Evolutionary conservation across 2,797 vertebrate genomes (phyloP).

Genomic region (Eidolon dupreanum): DNA sequence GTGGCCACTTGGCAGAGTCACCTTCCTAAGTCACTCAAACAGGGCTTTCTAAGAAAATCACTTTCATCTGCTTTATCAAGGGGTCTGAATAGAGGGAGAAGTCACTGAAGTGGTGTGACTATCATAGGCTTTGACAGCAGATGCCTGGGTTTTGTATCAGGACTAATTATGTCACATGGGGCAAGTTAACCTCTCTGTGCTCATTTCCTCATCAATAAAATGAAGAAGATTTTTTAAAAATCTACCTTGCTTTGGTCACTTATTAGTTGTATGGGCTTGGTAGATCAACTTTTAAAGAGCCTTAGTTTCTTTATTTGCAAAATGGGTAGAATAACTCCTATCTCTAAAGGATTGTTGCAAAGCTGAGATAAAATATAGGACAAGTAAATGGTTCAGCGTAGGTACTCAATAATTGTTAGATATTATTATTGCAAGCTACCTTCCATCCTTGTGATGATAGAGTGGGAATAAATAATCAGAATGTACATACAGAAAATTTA

Average conservation of each 20-base stretch:
- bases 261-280: background rate
- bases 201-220: background rate
- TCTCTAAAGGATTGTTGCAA: background rate
- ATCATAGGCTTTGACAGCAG: background rate
- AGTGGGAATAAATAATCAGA: background rate
- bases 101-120: background rate
- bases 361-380: background rate
- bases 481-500: background rate
- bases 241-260: background rate
- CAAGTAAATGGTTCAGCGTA: background rate
- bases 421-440: background rate
- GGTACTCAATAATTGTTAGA: background rate
- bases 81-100: background rate
- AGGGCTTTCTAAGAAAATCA: constrained; percentile 46
- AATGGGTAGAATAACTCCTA: background rate
- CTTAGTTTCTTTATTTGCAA: background rate
- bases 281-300: background rate
- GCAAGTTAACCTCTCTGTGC: background rate
- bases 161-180: background rate
- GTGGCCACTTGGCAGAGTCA: background rate
- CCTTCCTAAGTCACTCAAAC: background rate
- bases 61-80: background rate
- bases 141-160: background rate
- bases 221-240: background rate
- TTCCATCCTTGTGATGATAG: background rate